phyloP scores from a whole-genome alignment of 2,797 vertebrate species.

The Erithacus rubecula region DNA sequence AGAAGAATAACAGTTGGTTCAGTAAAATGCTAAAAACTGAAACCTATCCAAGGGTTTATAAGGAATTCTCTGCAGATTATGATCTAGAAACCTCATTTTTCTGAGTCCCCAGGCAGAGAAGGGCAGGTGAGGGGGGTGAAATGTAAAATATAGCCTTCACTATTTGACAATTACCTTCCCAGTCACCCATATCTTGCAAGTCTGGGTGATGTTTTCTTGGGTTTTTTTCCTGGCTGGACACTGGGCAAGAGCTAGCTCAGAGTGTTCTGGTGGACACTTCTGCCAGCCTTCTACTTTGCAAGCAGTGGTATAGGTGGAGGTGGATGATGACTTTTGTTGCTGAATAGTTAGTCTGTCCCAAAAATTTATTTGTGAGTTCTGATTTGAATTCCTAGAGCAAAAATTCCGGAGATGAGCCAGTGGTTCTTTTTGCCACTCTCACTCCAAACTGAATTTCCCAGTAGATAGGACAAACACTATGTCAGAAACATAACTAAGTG shows the following conservation, averaged over 20 bases:
- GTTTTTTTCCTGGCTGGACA: neutral
- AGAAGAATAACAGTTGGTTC: slow-evolving; percentile 53
- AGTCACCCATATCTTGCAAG: neutral
- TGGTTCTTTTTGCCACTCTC: neutral
- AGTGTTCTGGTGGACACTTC: neutral
- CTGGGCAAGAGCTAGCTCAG: neutral
- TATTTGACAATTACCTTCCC: neutral
- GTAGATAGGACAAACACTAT: neutral
- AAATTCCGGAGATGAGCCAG: neutral
- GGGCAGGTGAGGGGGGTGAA: neutral
- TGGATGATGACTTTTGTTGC: neutral
- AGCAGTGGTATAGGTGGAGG: neutral
- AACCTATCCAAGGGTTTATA: slow-evolving; percentile 37
- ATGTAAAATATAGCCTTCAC: neutral
- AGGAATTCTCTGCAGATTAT: slow-evolving; percentile 32
- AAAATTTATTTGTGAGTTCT: neutral
- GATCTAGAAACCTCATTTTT: slow-evolving; percentile 43
- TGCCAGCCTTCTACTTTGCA: neutral
- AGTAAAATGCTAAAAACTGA: slow-evolving; percentile 44
- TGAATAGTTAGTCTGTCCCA: neutral
- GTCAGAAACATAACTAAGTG: neutral
- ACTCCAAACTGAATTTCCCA: neutral
- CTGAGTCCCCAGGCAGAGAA: neutral
- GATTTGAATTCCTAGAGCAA: neutral
- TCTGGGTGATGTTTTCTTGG: neutral